A percentile compares a stretch with the other conserved stretches of the same genome.
These are phyloP conservation scores for Mnemiopsis leidyi DNA, from an alignment of 37 sponge, comb jelly and placozoan genomes.

Conservation along the genomic window DNA sequence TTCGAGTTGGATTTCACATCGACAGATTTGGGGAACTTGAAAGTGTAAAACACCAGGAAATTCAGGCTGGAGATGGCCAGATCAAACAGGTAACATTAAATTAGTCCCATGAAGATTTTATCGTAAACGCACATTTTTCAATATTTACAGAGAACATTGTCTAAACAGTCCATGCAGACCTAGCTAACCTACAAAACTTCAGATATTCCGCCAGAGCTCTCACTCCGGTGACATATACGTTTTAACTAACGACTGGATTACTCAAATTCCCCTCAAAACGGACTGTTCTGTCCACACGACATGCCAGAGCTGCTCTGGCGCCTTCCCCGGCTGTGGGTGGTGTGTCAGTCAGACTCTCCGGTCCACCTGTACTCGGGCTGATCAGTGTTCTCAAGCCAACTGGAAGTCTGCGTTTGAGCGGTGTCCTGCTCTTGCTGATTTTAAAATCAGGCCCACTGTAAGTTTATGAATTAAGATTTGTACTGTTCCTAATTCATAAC, in stretches of 20 bases:
- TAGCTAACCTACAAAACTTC: too few species aligned
- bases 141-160: too few species aligned
- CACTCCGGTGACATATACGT: conserved; percentile 33
- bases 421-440: conserved; percentile 42
- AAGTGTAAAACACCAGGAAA: neutral
- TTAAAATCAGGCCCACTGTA: conserved; percentile 20
- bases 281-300: conserved; percentile 58
- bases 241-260: conserved; percentile 60
- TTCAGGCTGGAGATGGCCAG: neutral
- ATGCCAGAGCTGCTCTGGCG: conserved; percentile 23
- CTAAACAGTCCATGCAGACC: too few species aligned
- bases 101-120: too few species aligned
- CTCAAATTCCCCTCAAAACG: conserved; percentile 10
- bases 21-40: conserved; percentile 45
- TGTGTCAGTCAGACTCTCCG: conserved; percentile 21
- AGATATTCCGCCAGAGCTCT: conserved; percentile 24
- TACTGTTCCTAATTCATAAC: too few species aligned
- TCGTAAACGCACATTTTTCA: too few species aligned
- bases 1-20: conserved; percentile 36
- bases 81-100: conserved; percentile 48
- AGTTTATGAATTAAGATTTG: too few species aligned
- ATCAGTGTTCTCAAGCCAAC: neutral
- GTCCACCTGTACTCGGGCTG: conserved; percentile 37
- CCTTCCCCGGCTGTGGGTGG: conserved; percentile 59
- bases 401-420: conserved; percentile 29